Evolutionary conservation across 2,888 invertebrate species (phyloP).

Genomic region (Synanthedon vespiformis): DNA sequence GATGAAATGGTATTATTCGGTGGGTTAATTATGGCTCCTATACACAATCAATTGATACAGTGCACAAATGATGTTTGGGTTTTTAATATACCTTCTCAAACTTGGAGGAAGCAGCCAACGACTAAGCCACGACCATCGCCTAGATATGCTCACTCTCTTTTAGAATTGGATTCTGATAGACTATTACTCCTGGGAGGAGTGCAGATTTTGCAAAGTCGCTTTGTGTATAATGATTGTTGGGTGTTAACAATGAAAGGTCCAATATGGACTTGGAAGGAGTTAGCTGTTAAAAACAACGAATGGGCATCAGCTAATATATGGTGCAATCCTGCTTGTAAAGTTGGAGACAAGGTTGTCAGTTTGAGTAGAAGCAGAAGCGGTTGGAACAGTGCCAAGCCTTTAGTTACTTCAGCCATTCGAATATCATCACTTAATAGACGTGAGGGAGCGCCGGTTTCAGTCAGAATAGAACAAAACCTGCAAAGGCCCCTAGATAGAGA

Average conservation of each 20-base stretch:
- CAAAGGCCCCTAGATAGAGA: conserved; percentile 73
- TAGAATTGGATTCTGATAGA: conserved; percentile 81
- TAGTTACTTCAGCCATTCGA: conserved; percentile 69
- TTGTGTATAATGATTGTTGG: conserved; percentile 92
- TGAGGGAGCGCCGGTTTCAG: conserved; percentile 59
- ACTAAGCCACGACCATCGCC: conserved; percentile 79
- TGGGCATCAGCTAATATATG: conserved; percentile 89
- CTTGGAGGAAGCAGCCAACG: conserved; percentile 83
- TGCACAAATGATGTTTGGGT: conserved; percentile 91
- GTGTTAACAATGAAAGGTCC: conserved; percentile 81
- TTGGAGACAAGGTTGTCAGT: conserved; percentile 82
- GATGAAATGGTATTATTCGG: conserved; percentile 89
- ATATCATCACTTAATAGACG: conserved; percentile 43
- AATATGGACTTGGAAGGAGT: conserved; percentile 80
- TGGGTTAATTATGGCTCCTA: conserved; percentile 71
- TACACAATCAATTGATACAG: conserved; percentile 55
- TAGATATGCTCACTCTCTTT: conserved; percentile 94
- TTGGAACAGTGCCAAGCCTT: conserved; percentile 63
- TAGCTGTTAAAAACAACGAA: conserved; percentile 81
- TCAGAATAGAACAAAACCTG: conserved; percentile 58
- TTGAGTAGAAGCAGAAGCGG: conserved; percentile 73
- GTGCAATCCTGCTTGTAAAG: conserved; percentile 91
- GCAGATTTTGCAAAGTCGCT: conserved; percentile 82
- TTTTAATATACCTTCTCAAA: conserved; percentile 79
- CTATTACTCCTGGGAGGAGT: conserved; percentile 88